Conservation (phyloP, 2,888 invertebrate species). For the Clepsis dumicolana region DNA sequence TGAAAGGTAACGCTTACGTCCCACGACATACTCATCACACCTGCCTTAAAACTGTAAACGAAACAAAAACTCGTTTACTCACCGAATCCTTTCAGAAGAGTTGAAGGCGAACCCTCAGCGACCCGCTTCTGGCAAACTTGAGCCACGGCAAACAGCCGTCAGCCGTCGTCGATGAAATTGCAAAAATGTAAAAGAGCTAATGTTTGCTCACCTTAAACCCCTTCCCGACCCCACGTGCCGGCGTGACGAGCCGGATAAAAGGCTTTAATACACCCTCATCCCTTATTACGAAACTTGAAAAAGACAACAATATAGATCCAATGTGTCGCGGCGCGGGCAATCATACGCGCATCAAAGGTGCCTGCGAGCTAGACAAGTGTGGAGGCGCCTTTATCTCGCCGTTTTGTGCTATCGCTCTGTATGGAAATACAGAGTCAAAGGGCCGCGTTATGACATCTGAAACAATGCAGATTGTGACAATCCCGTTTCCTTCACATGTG, state of each 20-base stretch:
- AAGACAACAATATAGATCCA: constrained; percentile 86
- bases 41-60: constrained; percentile 43
- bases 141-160: constrained; percentile 76
- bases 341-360: constrained; percentile 86
- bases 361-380: constrained; percentile 79
- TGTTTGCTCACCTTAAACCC: constrained; percentile 86
- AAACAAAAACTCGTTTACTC: constrained; percentile 73
- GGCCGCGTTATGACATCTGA: constrained; percentile 84
- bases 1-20: constrained; percentile 35
- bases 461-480: constrained; percentile 84
- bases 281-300: constrained; percentile 87
- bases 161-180: constrained; percentile 83
- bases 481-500: constrained; percentile 79
- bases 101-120: constrained; percentile 73
- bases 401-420: constrained; percentile 74
- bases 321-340: constrained; percentile 86
- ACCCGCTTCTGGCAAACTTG: constrained; percentile 67
- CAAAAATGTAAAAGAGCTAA: constrained; percentile 87
- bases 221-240: constrained; percentile 81
- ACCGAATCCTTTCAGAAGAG: constrained; percentile 73
- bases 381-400: constrained; percentile 76
- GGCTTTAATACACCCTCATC: constrained; percentile 87
- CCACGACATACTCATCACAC: constrained; percentile 37
- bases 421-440: constrained; percentile 79
- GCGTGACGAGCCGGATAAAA: constrained; percentile 87